Evolutionary conservation across 1,140 invertebrate species (phyloP).

Genomic region (Pentalonia nigronervosa): DNA sequence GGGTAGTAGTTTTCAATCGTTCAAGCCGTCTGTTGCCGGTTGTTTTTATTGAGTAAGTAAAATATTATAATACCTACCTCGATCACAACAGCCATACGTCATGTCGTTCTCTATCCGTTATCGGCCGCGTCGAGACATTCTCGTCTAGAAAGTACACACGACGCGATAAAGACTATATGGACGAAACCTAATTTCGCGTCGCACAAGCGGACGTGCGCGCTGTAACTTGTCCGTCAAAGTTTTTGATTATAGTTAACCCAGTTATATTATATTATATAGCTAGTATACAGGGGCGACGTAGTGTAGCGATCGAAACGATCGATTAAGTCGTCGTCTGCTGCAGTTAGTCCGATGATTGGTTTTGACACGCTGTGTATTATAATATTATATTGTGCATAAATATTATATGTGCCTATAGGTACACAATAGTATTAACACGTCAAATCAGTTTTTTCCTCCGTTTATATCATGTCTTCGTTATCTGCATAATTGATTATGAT

Average conservation of each 20-base stretch:
- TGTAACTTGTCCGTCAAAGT: not conserved
- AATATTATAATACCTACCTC: conserved; percentile 7
- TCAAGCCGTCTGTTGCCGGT: not conserved
- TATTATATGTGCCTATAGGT: not conserved
- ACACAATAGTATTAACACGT: not conserved
- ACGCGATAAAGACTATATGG: not conserved
- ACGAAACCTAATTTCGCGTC: not conserved
- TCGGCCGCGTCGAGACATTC: not conserved
- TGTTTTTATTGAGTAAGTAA: not conserved
- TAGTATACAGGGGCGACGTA: not conserved
- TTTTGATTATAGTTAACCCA: not conserved
- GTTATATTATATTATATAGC: not conserved
- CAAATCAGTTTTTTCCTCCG: not conserved
- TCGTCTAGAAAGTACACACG: not conserved
- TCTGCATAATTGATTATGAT: conserved; percentile 4
- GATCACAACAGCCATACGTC: not conserved
- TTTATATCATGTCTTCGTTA: not conserved
- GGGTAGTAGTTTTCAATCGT: not conserved
- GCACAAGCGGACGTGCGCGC: not conserved
- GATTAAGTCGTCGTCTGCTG: not conserved
- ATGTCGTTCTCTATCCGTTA: not conserved
- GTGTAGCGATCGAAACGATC: not conserved
- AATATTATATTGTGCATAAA: not conserved
- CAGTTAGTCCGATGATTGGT: not conserved
- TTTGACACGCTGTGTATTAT: not conserved